These are phyloP conservation scores for Trichogramma pretiosum DNA, from an alignment of 1,140 invertebrate species.

Conservation along the genomic window DNA sequence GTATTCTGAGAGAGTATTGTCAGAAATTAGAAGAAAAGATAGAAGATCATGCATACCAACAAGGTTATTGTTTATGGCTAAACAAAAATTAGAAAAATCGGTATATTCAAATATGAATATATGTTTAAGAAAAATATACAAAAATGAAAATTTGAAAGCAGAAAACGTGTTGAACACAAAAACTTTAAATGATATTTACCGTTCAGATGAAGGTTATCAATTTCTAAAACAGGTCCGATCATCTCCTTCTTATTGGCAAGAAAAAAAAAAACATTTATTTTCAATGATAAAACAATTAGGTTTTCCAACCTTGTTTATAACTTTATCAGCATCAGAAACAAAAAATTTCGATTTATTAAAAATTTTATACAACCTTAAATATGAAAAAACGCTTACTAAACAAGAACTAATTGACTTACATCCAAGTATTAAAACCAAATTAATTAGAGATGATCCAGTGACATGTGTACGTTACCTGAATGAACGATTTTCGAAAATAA, in stretches of 20 bases:
- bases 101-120: not conserved
- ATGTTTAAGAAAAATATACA: conserved; percentile 1
- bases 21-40: not conserved
- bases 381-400: conserved; percentile 2
- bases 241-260: not conserved
- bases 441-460: conserved; percentile 17
- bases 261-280: conserved; percentile 4
- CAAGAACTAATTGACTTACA: conserved; percentile 5
- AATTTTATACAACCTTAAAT: conserved; percentile 10
- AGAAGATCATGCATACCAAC: not conserved
- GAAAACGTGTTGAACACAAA: not conserved
- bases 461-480: conserved; percentile 14
- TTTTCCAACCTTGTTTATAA: conserved; percentile 1
- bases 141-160: not conserved
- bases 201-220: not conserved
- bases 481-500: conserved; percentile 13
- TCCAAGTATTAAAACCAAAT: conserved; percentile 7
- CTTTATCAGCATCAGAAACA: conserved; percentile 5
- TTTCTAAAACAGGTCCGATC: conserved; percentile 1
- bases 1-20: too few species aligned
- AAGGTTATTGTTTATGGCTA: conserved; percentile 3
- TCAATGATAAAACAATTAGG: not conserved
- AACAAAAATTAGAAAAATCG: not conserved
- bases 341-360: conserved; percentile 1
- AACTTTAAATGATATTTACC: not conserved